Base-by-base conservation (phyloP, 1,140 invertebrate genomes). In the Hypsibius dujardini region DNA sequence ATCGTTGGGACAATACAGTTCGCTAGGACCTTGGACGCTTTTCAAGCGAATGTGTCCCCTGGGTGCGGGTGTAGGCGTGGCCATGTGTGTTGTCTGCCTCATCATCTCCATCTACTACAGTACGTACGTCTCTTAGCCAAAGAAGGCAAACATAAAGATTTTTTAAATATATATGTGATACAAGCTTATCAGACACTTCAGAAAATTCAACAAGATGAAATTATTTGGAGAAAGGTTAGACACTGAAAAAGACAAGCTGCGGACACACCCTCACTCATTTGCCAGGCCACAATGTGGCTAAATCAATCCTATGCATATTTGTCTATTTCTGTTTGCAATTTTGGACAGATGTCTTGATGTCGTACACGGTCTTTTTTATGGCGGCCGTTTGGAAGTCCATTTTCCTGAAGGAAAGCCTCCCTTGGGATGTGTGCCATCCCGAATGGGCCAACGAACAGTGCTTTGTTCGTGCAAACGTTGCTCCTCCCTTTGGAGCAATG, bases 341-440 rank as follows among this genome's bases (percentile, higher is more conserved):
- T n/a, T 56, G 7, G 50, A 7, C 50, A 56, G 50, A 87, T 73
- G 85, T 86, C 0, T 83, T 92, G 73, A 87, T 91, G 79, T 86
- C 85, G 0, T 84, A 90, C 74, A 88, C 87, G 1, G 75, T 90
- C 2, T 88, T 85, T 77, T 91, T 88, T 77, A 81, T 88, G 72
- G 78, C 83, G 1, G 81, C 83, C 74, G 87, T 86, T 2, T 87
- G 88, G 76, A 56, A 56, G 50, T 56, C 50, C 50, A 0, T 72
- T 46, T 59, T 42, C 46, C 0, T 45, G 73, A 28, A 1, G 28
- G 2, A 59, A 67, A 47, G 72, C 59, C 73, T 78, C 7, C 78
- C 77, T 2, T 79, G 77, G 77, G 72, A 72, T 42, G 67, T 79
- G 1, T 89, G 87, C 76, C 76, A 81, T 2, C 78, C 81, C 0